Conservation (phyloP, 2,797 vertebrate genomes). For the Vultur gryphus region DNA sequence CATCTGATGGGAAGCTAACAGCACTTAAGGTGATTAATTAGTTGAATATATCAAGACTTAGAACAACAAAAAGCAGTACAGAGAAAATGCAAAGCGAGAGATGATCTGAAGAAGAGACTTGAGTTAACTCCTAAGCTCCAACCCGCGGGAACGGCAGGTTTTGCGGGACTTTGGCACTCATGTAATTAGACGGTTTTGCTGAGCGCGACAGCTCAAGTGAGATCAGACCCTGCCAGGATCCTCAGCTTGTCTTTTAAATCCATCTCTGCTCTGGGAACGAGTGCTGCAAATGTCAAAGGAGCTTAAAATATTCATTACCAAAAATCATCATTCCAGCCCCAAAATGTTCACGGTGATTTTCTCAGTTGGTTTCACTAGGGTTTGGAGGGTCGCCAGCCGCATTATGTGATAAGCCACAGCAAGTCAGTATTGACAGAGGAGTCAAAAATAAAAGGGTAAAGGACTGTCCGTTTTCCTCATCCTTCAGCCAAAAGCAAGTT, state of each 20-base stretch:
- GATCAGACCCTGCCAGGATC: background rate
- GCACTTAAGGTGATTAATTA: background rate
- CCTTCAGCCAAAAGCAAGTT: background rate
- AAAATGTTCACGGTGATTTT: background rate
- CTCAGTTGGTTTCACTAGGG: background rate
- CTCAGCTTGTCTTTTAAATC: background rate
- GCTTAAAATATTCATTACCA: slow-evolving; percentile 49
- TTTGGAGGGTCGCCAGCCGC: background rate
- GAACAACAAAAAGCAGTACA: background rate
- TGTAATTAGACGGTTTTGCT: background rate
- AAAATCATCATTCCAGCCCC: background rate
- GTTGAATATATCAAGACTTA: background rate
- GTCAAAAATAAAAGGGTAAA: background rate
- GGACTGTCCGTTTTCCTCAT: background rate
- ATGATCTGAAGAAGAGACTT: background rate
- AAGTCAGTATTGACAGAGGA: background rate
- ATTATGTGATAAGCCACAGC: background rate
- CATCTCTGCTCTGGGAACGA: background rate
- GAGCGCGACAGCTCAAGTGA: background rate
- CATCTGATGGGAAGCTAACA: background rate
- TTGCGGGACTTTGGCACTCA: background rate
- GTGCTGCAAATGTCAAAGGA: background rate
- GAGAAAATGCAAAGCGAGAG: background rate
- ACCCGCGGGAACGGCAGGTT: background rate
- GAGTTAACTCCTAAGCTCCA: background rate